These are phyloP conservation scores for Lampris megalopsis DNA, from an alignment of 2,113 vertebrate species.

Conservation along the genomic window DNA sequence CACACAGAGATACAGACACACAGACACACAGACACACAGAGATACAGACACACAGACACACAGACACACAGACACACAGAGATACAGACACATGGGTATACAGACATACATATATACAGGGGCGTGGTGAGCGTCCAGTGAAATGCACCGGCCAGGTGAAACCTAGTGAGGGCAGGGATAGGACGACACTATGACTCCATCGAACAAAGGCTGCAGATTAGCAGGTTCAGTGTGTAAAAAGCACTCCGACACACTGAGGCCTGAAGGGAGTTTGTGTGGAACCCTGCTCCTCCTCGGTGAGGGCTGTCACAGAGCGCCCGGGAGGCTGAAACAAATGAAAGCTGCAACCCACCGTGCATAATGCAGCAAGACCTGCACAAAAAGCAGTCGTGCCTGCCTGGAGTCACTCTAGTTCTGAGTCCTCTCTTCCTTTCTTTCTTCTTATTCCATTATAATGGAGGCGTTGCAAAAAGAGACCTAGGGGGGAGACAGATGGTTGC, in stretches of 20 bases:
- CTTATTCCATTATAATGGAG: constrained; percentile 38
- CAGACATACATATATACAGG: too few species aligned
- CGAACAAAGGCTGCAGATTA: too few species aligned
- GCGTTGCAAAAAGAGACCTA: constrained; percentile 35
- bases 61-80: too few species aligned
- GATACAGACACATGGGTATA: too few species aligned
- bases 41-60: too few species aligned
- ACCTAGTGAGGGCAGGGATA: too few species aligned
- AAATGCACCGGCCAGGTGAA: too few species aligned
- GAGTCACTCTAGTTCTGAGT: constrained; percentile 46
- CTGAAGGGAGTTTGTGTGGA: constrained; percentile 8
- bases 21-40: too few species aligned
- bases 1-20: too few species aligned
- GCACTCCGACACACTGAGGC: constrained; percentile 1
- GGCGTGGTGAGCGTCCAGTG: too few species aligned
- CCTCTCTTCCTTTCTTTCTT: background rate
- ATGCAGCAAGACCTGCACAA: constrained; percentile 45
- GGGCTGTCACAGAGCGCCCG: constrained; percentile 26
- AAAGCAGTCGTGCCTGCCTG: constrained; percentile 42
- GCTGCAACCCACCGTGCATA: constrained; percentile 32
- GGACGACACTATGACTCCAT: too few species aligned
- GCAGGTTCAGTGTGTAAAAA: background rate
- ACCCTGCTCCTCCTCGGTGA: background rate
- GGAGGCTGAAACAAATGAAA: constrained; percentile 41
- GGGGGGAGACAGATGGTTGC: constrained; percentile 53